A percentile compares a stretch with the other conserved stretches of the same genome.
phyloP scores from a whole-genome alignment of 2,113 vertebrate species.

The Thunnus thynnus region DNA sequence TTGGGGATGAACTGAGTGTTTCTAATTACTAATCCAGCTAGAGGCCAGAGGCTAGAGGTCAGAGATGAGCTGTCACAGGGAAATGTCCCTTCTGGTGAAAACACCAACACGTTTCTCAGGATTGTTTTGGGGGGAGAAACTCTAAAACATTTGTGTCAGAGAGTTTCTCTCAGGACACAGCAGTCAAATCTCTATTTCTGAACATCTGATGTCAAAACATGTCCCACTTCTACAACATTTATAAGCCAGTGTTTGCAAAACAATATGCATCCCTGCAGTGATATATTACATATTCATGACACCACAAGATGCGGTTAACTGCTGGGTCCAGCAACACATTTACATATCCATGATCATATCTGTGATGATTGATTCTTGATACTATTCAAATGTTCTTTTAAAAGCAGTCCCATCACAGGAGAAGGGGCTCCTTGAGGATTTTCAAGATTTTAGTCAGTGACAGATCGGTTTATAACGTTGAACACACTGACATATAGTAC shows the following conservation, averaged over 20 bases:
- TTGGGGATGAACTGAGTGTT: background rate
- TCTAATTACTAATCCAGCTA: background rate
- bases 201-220: slow-evolving; percentile 19
- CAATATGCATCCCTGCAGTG: background rate
- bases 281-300: slow-evolving; percentile 23
- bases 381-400: too few species aligned
- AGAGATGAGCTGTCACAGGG: background rate
- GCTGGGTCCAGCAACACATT: background rate
- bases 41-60: background rate
- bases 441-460: too few species aligned
- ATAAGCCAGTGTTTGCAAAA: background rate
- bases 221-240: background rate
- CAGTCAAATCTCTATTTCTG: background rate
- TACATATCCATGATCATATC: too few species aligned
- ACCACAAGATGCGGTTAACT: slow-evolving; percentile 6
- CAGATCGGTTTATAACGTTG: too few species aligned
- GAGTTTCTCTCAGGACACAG: background rate
- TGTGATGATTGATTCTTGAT: too few species aligned
- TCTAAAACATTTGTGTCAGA: background rate
- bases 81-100: background rate
- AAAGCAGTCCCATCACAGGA: too few species aligned
- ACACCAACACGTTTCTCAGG: background rate
- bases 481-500: too few species aligned
- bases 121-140: background rate
- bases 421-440: too few species aligned